Conservation (phyloP, 2,113 vertebrate species). For the Peromyscus polionotus region DNA sequence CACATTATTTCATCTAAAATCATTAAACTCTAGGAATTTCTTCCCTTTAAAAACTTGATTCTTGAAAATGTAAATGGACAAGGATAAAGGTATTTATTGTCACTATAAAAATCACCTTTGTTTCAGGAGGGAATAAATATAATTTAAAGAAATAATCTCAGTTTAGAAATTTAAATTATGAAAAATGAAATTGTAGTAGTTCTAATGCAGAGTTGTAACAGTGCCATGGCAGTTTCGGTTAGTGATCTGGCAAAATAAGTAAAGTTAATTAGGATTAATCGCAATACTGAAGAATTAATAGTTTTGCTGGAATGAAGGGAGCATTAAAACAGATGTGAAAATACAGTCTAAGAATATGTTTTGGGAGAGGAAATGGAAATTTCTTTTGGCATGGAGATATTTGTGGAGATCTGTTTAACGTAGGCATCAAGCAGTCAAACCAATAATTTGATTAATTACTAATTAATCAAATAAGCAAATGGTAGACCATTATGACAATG, state of each 20-base stretch:
- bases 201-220: constrained; percentile 12
- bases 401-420: background rate
- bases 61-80: constrained; percentile 21
- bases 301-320: background rate
- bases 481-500: background rate
- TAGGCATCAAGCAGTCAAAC: background rate
- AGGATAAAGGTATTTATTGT: background rate
- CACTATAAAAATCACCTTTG: background rate
- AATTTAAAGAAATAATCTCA: constrained; percentile 32
- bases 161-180: constrained; percentile 25
- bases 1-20: constrained; percentile 15
- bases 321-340: background rate
- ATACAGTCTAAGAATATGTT: constrained; percentile 9
- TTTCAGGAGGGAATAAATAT: background rate
- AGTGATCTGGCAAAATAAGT: constrained; percentile 28
- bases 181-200: constrained; percentile 27
- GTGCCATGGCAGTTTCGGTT: constrained; percentile 27
- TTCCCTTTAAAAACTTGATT: constrained; percentile 22
- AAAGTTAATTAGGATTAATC: constrained; percentile 27
- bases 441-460: background rate
- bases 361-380: constrained; percentile 17
- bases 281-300: background rate
- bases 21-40: background rate
- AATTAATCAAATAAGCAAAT: background rate
- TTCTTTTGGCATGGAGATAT: background rate